Conservation (phyloP, 2,888 invertebrate species). For the Eristalis intricaria region DNA sequence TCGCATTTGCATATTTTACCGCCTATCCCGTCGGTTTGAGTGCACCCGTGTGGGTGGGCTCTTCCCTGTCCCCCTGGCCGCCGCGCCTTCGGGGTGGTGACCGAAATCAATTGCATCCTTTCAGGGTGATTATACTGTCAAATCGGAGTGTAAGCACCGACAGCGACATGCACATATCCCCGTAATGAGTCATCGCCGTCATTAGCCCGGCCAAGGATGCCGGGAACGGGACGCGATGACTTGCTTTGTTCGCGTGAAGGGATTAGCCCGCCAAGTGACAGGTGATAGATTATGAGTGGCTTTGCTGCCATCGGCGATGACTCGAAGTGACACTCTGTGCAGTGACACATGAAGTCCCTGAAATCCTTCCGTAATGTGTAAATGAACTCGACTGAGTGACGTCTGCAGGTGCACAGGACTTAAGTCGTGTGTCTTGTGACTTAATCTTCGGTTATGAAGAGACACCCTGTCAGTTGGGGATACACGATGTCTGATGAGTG, state of each 20-base stretch:
- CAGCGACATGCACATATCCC: conserved; percentile 31
- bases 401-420: conserved; percentile 7
- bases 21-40: background rate
- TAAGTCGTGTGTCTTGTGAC: background rate
- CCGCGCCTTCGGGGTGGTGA: background rate
- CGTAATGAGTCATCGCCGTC: conserved; percentile 47
- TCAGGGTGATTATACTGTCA: conserved; percentile 63
- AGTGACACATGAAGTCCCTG: conserved; percentile 25
- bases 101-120: conserved; percentile 18
- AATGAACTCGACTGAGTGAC: conserved; percentile 15
- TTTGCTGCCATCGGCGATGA: conserved; percentile 22
- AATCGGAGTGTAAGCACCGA: conserved; percentile 55
- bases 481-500: background rate
- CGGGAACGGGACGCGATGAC: background rate
- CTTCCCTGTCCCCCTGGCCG: background rate
- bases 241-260: conserved; percentile 19
- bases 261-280: conserved; percentile 47
- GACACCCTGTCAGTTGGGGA: background rate
- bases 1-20: conserved; percentile 64
- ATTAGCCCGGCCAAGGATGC: conserved; percentile 19
- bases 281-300: conserved; percentile 51
- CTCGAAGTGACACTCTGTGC: conserved; percentile 2
- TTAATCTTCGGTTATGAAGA: background rate
- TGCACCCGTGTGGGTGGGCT: background rate
- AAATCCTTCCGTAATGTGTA: conserved; percentile 45